These are phyloP conservation scores for Coccyzus lansbergi DNA, from an alignment of 2,797 vertebrate species.

Conservation along the genomic window DNA sequence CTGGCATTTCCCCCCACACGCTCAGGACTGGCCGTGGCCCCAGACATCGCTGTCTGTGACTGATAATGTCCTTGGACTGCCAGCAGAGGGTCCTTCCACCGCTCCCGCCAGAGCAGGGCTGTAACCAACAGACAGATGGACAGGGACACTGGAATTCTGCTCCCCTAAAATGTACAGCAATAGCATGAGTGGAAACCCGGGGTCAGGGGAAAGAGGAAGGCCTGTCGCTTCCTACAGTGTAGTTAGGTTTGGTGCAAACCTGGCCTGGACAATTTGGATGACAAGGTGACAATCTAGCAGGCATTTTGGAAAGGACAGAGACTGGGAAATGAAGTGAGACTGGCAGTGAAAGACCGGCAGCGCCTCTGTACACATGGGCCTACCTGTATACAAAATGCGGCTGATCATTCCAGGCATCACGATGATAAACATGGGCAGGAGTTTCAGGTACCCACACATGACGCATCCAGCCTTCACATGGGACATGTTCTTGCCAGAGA, in stretches of 20 bases:
- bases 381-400: slow-evolving; percentile 90
- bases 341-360: background rate
- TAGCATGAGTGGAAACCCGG: background rate
- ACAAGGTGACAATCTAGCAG: background rate
- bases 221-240: background rate
- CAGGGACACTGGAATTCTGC: background rate
- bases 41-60: background rate
- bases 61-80: background rate
- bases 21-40: background rate
- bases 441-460: slow-evolving; percentile 92
- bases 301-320: background rate
- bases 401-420: slow-evolving; percentile 98
- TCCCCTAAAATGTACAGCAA: background rate
- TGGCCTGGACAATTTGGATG: background rate
- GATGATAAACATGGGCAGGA: slow-evolving; percentile 94
- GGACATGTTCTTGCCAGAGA: slow-evolving; percentile 92
- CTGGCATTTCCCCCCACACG: background rate
- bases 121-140: background rate
- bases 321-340: background rate
- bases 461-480: slow-evolving; percentile 93
- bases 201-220: background rate
- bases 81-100: background rate
- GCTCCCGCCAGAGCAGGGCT: background rate
- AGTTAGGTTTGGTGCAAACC: background rate
- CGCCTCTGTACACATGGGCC: background rate